Conservation (phyloP, 35 echinoderm and acorn worm species). For the Diadema setosum region DNA sequence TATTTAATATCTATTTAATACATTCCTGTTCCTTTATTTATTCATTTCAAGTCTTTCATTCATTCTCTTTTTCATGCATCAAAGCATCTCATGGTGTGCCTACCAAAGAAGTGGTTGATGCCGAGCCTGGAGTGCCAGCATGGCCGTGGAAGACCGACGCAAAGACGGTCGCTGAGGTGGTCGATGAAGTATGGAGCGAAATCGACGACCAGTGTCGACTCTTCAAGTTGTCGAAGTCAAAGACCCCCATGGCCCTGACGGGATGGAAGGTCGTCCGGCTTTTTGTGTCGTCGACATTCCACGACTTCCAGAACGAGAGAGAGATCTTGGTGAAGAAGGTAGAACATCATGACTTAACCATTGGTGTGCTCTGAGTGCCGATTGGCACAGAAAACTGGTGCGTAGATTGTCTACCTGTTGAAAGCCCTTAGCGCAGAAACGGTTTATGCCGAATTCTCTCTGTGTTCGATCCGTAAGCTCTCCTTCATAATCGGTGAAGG, state of each 20-base stretch:
- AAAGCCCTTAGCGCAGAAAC: too few species aligned
- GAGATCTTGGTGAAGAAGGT: conserved; percentile 94
- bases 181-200: neutral
- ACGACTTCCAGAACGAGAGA: conserved; percentile 84
- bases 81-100: neutral
- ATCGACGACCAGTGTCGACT: conserved; percentile 37
- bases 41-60: neutral
- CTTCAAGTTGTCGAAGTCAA: neutral
- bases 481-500: too few species aligned
- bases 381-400: too few species aligned
- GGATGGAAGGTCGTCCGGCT: conserved; percentile 92
- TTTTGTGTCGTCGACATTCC: conserved; percentile 90
- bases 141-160: neutral
- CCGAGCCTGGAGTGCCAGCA: neutral
- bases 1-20: neutral
- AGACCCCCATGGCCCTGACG: neutral
- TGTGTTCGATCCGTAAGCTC: too few species aligned
- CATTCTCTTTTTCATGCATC: neutral
- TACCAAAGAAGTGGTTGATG: neutral
- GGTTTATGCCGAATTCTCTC: too few species aligned
- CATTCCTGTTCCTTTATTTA: neutral
- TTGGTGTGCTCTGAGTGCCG: too few species aligned
- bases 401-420: too few species aligned
- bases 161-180: neutral
- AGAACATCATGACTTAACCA: too few species aligned